A percentile compares a stretch with the other conserved stretches of the same genome.
Conservation (phyloP, 2,888 invertebrate species). For the Vesta saturnalis region DNA sequence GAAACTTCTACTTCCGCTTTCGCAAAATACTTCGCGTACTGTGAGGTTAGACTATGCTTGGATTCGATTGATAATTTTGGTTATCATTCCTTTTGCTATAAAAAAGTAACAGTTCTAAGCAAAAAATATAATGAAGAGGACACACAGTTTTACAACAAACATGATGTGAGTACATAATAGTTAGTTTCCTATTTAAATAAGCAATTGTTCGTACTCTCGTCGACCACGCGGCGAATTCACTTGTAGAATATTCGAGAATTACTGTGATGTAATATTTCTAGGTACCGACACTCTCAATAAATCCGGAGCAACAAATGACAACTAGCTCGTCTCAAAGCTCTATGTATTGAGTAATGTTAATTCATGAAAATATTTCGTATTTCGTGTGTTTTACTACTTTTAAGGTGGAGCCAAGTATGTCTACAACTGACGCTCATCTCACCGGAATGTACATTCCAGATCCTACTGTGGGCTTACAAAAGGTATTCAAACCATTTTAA, state of each 20-base stretch:
- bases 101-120: neutral
- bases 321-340: neutral
- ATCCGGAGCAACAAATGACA: neutral
- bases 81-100: constrained; percentile 1
- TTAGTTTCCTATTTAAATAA: no score
- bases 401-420: no score
- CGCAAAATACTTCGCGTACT: neutral
- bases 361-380: neutral
- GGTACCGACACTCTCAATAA: neutral
- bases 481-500: neutral
- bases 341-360: neutral
- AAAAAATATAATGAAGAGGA: neutral
- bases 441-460: no score
- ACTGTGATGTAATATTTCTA: constrained; percentile 1
- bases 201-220: no score
- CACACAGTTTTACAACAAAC: no score
- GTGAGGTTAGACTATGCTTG: constrained; percentile 1
- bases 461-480: neutral
- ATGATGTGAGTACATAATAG: no score
- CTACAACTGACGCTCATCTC: no score
- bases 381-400: no score
- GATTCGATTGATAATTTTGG: neutral
- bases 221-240: no score
- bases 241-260: no score
- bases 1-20: no score